Percentiles rank a stretch among this genome's conserved stretches.
These are phyloP conservation scores for Pholis gunnellus DNA, from an alignment of 2,113 vertebrate species.

Conservation along the genomic window DNA sequence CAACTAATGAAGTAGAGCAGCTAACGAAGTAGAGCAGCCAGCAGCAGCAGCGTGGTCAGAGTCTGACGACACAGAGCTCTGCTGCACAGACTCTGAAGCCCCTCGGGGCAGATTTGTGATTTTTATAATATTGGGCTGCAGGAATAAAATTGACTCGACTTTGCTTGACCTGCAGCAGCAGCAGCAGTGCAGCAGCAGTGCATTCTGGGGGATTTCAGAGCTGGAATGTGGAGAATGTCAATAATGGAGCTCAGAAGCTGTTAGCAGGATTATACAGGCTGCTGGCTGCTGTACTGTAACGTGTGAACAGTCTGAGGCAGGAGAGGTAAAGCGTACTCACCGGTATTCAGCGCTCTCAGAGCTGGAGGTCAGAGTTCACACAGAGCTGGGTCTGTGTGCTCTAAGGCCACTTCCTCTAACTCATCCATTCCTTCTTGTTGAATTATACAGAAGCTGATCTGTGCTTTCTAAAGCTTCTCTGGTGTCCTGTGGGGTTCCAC, in stretches of 20 bases:
- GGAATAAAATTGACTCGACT: neutral
- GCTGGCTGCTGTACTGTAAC: neutral
- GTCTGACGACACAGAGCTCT: too few relatives aligned
- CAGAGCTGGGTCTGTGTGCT: neutral
- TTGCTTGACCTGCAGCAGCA: neutral
- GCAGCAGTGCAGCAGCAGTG: slow-evolving; percentile 8
- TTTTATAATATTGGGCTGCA: neutral
- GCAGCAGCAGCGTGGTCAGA: too few relatives aligned
- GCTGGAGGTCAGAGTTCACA: slow-evolving; percentile 10
- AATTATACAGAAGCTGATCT: too few relatives aligned
- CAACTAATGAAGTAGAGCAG: too few relatives aligned
- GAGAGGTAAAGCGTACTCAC: neutral
- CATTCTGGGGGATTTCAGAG: slow-evolving; percentile 46
- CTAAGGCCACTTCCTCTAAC: too few relatives aligned
- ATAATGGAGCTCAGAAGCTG: slow-evolving; percentile 34
- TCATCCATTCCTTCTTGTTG: too few relatives aligned
- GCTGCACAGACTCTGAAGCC: too few relatives aligned
- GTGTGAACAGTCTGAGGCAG: neutral
- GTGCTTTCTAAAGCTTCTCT: too few relatives aligned
- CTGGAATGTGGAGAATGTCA: slow-evolving; percentile 72
- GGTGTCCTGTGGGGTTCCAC: neutral
- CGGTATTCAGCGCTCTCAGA: neutral
- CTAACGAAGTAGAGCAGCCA: too few relatives aligned
- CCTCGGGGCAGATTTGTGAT: neutral
- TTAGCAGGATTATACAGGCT: slow-evolving; percentile 51